Conservation (phyloP, 1,140 invertebrate species). For the Lamellibrachia luymesi region DNA sequence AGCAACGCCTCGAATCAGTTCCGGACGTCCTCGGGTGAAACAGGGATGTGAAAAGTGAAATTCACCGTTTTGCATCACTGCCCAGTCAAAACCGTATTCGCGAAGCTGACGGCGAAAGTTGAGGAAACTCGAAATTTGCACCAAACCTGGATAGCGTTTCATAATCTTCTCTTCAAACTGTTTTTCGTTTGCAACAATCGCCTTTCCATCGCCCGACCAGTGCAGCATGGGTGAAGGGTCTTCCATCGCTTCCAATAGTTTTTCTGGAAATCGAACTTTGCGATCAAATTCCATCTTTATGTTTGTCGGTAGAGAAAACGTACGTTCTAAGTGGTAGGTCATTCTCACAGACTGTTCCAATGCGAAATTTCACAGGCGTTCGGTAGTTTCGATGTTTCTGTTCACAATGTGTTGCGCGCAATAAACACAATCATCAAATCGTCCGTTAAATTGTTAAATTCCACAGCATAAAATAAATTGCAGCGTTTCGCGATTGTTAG, state of each 20-base stretch:
- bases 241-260: constrained; percentile 6
- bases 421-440: background rate
- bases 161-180: constrained; percentile 16
- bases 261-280: constrained; percentile 11
- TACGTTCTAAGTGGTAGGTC: background rate
- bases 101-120: constrained; percentile 13
- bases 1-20: background rate
- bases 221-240: background rate
- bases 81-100: constrained; percentile 14
- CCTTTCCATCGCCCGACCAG: constrained; percentile 7
- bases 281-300: constrained; percentile 14
- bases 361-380: background rate
- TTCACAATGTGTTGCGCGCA: background rate
- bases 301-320: background rate
- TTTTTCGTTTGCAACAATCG: constrained; percentile 14
- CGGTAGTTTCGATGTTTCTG: background rate
- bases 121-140: background rate
- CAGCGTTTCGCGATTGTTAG: background rate
- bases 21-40: background rate
- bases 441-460: background rate
- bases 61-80: background rate
- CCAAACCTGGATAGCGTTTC: constrained; percentile 14
- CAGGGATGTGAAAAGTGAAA: background rate
- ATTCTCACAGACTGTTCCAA: background rate
- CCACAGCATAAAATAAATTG: background rate